Base-by-base conservation (phyloP, 1,140 invertebrate species). In the Macrosteles quadrilineatus region DNA sequence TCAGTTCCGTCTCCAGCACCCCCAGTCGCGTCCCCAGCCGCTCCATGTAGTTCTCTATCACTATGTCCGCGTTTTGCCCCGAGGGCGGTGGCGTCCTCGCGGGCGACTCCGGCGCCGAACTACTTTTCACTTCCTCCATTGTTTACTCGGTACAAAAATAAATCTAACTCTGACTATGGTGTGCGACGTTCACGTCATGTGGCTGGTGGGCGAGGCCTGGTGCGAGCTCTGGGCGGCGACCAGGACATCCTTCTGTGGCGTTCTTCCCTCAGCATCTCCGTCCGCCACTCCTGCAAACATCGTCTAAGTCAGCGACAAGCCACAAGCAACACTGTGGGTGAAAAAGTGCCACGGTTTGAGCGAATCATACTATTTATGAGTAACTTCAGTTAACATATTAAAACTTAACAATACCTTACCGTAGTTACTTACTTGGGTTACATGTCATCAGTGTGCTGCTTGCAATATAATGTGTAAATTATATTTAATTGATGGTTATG, bases 41-140 rank as follows among this genome's bases (percentile, higher is more conserved):
- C 76, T 95, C 93, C 92, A 97, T 95, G 79, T 93, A 94, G 76
- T 94, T 90, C 64, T 88, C 90, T 74, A 94, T 89, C 71, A 84
- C 77, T 17, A 77, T 70, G 47, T 83, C 82, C 47, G 75, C 65
- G 50, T 45, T 69, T 11, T 70, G 70, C 4, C 70, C 71, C 30
- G 59, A 31, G 1, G 68, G 55, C n/a, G 71, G 67, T 21, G 71
- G 64, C n/a, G 72, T 62, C 23, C 50, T 59, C 30, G 67, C n/a
- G 9, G 71, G 71, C 23, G 71, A 59, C 14, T 53, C 62, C 21
- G 69, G 67, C 27, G 73, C 57, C 43, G 72, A 67, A 27, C 53
- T 69, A 31, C 57, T 59, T 43, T 55, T 68, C 68, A 69, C 57
- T 36, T 43, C 45, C 53, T 73, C 69, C 65, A 68, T 69, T 21